These are phyloP conservation scores for Priocnemis perturbator DNA, from an alignment of 2,888 invertebrate species.

Conservation along the genomic window DNA sequence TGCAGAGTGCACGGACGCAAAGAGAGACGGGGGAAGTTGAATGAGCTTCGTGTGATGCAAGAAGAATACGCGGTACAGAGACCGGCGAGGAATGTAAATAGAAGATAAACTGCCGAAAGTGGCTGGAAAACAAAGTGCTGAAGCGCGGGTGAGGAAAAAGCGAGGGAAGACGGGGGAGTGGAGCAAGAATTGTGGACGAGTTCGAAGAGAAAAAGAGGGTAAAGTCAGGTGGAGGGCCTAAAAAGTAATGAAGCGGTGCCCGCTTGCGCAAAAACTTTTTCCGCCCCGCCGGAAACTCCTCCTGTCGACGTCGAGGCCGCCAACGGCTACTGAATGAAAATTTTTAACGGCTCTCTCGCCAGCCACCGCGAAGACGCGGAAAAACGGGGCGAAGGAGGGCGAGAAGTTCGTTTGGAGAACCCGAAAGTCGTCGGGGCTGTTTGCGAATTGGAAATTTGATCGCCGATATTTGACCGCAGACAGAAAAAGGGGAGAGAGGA, in stretches of 20 bases:
- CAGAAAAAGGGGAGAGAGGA: too few relatives aligned
- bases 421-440: slow-evolving; percentile 22
- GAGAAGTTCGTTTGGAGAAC: slow-evolving; percentile 25
- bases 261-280: slow-evolving; percentile 40
- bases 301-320: slow-evolving; percentile 16
- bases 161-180: background rate
- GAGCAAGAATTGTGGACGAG: too few relatives aligned
- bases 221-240: background rate
- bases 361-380: slow-evolving; percentile 11
- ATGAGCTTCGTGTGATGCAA: background rate
- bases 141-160: background rate
- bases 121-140: background rate
- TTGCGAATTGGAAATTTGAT: slow-evolving; percentile 24
- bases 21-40: background rate
- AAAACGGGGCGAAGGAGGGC: background rate
- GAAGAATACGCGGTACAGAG: background rate
- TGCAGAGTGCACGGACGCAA: background rate
- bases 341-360: slow-evolving; percentile 22
- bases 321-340: slow-evolving; percentile 30
- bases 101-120: background rate
- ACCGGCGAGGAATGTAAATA: background rate
- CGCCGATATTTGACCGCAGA: background rate
- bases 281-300: slow-evolving; percentile 6
- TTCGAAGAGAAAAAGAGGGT: background rate
- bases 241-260: slow-evolving; percentile 42